Evolutionary conservation across 1,140 invertebrate genomes (phyloP), one percentile per base, ranked within the genome.

Genomic region (Harlomillsia oculata): DNA sequence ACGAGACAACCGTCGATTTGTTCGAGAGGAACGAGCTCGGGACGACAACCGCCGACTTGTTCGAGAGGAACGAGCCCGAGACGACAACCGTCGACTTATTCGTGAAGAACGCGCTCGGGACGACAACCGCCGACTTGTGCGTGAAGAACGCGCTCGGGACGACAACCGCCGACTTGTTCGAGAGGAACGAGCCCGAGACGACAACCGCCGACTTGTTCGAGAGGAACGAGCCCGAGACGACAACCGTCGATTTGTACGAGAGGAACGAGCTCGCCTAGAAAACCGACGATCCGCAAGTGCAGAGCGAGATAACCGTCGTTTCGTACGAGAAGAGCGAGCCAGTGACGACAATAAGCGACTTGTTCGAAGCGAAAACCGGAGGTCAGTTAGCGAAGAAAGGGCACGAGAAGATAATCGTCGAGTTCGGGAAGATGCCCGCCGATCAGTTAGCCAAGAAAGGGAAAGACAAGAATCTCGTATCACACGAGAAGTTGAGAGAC

Each of bases 131-230:
- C 46, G 28, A 32, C 20, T 44, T 1, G 49, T 45, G 13, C 48
- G 48, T 26, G 48, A 58, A 2, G 23, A 30, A 29, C 34, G 13
- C 44, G 36, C 18, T n/a, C 40, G 48, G 1, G 8, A 36, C 28
- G 48, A 32, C 3, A 39, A 16, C 28, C 48, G 46, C 5, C 29
- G 48, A 20, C n/a, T 30, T 16, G 44, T 60, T 23, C 51, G 56
- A 30, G 39, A 53, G 3, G 51, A 60, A 36, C 29, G 36, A 28
- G 34, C 18, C 13, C 49, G 30, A 14, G 32, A 32, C 1, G 53
- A 60, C 25, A 45, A 2, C 21, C 44, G 50, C 13, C 2, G 45
- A 46, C n/a, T 58, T 8, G 60, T 59, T 5, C 56, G 60, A 13
- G 51, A 53, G 13, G 37, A 45, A 14, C 25, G 26, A 26, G 49